Conservation (phyloP, 2,113 vertebrate species). For the Neodontobutis hainanensis region DNA sequence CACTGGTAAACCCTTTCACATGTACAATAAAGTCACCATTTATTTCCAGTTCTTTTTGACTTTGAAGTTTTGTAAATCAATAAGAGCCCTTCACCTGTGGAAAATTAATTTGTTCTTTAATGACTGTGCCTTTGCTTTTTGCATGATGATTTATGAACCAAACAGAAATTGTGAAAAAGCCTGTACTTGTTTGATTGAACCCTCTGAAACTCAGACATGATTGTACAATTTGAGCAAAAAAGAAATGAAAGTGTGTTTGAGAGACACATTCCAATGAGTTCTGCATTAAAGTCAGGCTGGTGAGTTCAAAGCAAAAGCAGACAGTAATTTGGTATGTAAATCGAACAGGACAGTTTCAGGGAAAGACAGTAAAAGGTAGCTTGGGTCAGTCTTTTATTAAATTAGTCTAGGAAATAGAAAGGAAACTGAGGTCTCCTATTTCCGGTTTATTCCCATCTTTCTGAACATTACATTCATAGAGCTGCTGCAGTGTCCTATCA, state of each 20-base stretch:
- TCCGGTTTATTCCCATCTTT: too few species aligned
- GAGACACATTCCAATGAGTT: not conserved
- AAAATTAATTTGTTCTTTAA: constrained; percentile 1
- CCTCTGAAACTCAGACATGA: not conserved
- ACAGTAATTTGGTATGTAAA: too few species aligned
- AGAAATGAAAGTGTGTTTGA: not conserved
- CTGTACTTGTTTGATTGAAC: not conserved
- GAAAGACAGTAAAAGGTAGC: too few species aligned
- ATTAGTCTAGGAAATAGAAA: too few species aligned
- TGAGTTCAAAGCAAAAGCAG: not conserved
- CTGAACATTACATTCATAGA: too few species aligned
- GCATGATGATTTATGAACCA: not conserved
- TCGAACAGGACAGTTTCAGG: too few species aligned
- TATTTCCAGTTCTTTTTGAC: not conserved
- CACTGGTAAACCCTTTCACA: too few species aligned
- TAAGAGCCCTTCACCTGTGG: not conserved
- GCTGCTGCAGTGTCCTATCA: too few species aligned
- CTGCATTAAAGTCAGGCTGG: too few species aligned
- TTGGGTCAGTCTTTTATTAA: too few species aligned
- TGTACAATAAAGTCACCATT: not conserved
- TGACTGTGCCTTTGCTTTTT: not conserved
- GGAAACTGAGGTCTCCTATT: too few species aligned
- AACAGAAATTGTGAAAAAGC: not conserved
- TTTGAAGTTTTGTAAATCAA: not conserved
- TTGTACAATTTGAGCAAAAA: not conserved